Conservation (phyloP, 2,888 invertebrate genomes). For the Shargacucullia verbasci region DNA sequence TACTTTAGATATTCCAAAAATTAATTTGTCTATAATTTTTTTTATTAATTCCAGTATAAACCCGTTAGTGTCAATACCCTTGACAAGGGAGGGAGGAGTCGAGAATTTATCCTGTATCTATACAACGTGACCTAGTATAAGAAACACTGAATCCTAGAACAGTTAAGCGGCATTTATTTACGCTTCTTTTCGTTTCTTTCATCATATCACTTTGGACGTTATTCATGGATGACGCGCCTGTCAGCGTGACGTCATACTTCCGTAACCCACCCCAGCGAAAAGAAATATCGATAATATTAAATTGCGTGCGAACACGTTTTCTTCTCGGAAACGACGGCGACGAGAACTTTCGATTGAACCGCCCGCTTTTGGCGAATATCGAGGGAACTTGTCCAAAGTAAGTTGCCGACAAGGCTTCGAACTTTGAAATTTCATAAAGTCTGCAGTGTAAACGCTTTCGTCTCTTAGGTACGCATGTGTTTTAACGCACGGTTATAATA, state of each 20-base stretch:
- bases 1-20: no score
- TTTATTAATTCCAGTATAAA: no score
- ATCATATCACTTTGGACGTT: conserved; percentile 30
- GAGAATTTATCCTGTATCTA: no score
- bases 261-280: conserved; percentile 18
- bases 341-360: conserved; percentile 60
- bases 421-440: conserved; percentile 65
- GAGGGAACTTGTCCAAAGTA: conserved; percentile 69
- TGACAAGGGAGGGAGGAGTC: no score
- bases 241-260: conserved; percentile 35
- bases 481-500: conserved; percentile 43
- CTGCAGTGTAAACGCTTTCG: conserved; percentile 59
- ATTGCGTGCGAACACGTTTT: conserved; percentile 36
- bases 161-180: conserved; percentile 25
- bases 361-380: conserved; percentile 56
- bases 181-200: conserved; percentile 19
- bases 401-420: conserved; percentile 66
- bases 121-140: no score
- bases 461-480: conserved; percentile 50
- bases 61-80: no score
- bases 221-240: conserved; percentile 42
- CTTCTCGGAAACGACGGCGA: conserved; percentile 22
- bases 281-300: conserved; percentile 35
- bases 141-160: not conserved
- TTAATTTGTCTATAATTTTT: no score